These are phyloP conservation scores for Helarctos malayanus DNA, from an alignment of 2,797 vertebrate genomes.

Conservation along the genomic window DNA sequence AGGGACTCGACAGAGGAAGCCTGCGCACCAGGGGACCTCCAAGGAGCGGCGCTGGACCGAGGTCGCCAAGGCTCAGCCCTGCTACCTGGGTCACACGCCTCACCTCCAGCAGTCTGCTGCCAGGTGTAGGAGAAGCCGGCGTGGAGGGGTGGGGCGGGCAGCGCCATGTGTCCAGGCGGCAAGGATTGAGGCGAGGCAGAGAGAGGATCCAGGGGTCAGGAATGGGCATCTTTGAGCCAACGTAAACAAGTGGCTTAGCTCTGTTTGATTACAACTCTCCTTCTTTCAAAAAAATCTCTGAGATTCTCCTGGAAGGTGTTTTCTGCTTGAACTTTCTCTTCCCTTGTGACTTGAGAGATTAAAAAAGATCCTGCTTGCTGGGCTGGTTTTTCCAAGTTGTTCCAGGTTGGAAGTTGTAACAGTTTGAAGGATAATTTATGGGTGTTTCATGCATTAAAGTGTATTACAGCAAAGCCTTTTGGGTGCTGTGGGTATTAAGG, in stretches of 20 bases:
- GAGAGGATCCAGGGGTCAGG: neutral
- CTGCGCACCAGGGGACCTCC: neutral
- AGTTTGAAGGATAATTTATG: constrained; percentile 89
- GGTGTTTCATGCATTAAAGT: constrained; percentile 85
- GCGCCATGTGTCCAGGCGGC: neutral
- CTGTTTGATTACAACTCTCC: neutral
- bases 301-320: constrained; percentile 68
- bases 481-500: constrained; percentile 82
- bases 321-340: constrained; percentile 78
- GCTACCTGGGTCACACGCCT: neutral
- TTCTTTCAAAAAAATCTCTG: neutral
- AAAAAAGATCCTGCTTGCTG: constrained; percentile 85
- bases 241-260: constrained; percentile 17
- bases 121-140: constrained; percentile 57
- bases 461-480: constrained; percentile 83
- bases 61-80: neutral
- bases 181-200: neutral
- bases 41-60: neutral
- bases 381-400: constrained; percentile 90
- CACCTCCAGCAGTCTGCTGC: constrained; percentile 16
- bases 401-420: constrained; percentile 86
- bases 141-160: neutral
- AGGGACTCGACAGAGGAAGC: neutral
- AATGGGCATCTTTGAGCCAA: constrained; percentile 3
- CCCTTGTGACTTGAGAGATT: constrained; percentile 70